Conservation (phyloP, 2,113 vertebrate genomes). For the Rhinichthys klamathensis region DNA sequence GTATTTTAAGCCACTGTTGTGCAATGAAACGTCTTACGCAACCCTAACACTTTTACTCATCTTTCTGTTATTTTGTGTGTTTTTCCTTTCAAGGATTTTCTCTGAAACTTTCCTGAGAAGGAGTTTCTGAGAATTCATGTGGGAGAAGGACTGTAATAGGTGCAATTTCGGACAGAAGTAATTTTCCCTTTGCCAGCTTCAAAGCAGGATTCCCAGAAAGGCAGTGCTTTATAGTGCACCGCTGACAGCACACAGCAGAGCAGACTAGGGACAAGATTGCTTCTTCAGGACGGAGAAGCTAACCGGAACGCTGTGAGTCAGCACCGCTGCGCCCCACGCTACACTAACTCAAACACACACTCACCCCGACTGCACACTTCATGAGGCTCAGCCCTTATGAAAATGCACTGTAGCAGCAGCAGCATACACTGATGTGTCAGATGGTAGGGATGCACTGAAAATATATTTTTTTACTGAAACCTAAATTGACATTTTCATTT, state of each 20-base stretch:
- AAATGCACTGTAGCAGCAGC: too few species aligned
- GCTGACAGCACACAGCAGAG: conserved; percentile 17
- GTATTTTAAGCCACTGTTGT: background rate
- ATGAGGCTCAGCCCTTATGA: background rate
- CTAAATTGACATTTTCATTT: too few species aligned
- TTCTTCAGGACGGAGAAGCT: background rate
- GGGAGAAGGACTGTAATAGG: conserved; percentile 44
- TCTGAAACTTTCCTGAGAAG: background rate
- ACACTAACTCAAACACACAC: conserved; percentile 4
- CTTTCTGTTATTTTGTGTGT: background rate
- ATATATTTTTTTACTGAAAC: too few species aligned
- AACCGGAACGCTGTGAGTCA: background rate
- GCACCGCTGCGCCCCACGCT: background rate
- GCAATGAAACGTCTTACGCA: background rate
- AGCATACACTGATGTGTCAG: background rate
- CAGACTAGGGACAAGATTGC: background rate
- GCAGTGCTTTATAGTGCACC: background rate
- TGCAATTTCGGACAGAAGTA: conserved; percentile 40
- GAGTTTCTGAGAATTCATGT: background rate
- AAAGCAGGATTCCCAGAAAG: background rate
- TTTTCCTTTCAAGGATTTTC: conserved; percentile 8
- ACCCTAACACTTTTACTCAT: background rate
- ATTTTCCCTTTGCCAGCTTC: conserved; percentile 32
- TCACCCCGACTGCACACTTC: background rate
- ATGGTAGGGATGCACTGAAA: too few species aligned